A percentile compares a stretch with the other conserved stretches of the same genome.
phyloP scores from a whole-genome alignment of 1,140 invertebrate genomes.

The Lethocerus indicus region DNA sequence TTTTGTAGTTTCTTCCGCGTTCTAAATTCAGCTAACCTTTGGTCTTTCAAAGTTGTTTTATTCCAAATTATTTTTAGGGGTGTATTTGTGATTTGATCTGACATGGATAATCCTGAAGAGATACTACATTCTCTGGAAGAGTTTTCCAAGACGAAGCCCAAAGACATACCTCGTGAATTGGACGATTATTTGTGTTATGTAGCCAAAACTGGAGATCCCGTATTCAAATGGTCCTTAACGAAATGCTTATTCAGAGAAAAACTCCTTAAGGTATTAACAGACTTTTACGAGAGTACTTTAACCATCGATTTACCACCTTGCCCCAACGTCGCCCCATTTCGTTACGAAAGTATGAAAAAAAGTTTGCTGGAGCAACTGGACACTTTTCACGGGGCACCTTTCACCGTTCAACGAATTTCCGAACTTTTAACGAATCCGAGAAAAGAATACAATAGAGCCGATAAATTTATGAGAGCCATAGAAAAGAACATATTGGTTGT shows the following conservation, averaged over 20 bases:
- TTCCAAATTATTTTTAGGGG: too few species aligned
- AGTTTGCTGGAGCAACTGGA: conserved; percentile 70
- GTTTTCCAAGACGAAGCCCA: conserved; percentile 63
- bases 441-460: conserved; percentile 88
- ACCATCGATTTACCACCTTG: conserved; percentile 55
- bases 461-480: conserved; percentile 90
- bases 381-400: conserved; percentile 73
- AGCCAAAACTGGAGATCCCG: conserved; percentile 82
- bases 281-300: conserved; percentile 66
- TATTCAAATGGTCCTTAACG: conserved; percentile 80
- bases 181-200: conserved; percentile 83
- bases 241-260: conserved; percentile 79
- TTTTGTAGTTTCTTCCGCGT: too few species aligned
- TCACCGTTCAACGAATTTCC: conserved; percentile 90
- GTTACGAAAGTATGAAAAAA: conserved; percentile 76
- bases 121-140: conserved; percentile 64
- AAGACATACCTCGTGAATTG: conserved; percentile 71
- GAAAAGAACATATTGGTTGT: conserved; percentile 92
- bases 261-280: conserved; percentile 64
- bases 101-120: conserved; percentile 73
- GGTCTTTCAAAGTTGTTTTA: too few species aligned
- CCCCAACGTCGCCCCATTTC: conserved; percentile 81
- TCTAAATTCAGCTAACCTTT: too few species aligned
- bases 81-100: too few species aligned
- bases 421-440: conserved; percentile 77